Evolutionary conservation across 2,113 vertebrate species (phyloP).

Genomic region (Diphyllodes magnificus): DNA sequence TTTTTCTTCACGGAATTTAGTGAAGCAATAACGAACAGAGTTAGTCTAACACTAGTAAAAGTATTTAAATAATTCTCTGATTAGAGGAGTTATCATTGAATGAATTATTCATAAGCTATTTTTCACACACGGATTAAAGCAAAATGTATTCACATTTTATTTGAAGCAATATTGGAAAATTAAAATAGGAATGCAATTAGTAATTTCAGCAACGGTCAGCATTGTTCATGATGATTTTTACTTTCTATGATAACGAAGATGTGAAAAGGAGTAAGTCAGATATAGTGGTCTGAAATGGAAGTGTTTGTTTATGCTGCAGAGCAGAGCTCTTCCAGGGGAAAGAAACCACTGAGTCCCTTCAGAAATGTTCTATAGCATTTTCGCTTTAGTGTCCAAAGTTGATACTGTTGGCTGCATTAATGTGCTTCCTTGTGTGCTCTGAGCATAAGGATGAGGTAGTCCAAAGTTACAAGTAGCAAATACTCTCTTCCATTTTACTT

Average conservation of each 20-base stretch:
- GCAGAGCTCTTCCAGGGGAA: not conserved
- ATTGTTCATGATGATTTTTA: not conserved
- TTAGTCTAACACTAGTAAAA: not conserved
- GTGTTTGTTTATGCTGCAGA: not conserved
- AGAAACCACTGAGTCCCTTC: not conserved
- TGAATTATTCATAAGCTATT: constrained; percentile 30
- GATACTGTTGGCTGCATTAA: not conserved
- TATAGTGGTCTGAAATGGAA: not conserved
- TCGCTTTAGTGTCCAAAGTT: not conserved
- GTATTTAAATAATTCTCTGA: not conserved
- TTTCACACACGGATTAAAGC: constrained; percentile 6
- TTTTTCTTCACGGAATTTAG: not conserved
- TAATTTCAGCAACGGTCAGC: not conserved
- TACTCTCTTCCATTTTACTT: not conserved
- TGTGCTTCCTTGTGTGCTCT: not conserved
- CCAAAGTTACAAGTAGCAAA: not conserved
- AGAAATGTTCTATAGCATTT: not conserved
- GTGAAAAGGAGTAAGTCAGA: not conserved
- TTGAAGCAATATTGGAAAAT: constrained; percentile 23
- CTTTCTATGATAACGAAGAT: not conserved
- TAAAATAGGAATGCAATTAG: constrained; percentile 15
- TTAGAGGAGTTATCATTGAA: not conserved
- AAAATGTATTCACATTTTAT: not conserved
- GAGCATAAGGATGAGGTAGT: not conserved
- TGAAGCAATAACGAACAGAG: not conserved